Base-by-base conservation (phyloP, 2,888 invertebrate genomes). In the Tachina grossa region DNA sequence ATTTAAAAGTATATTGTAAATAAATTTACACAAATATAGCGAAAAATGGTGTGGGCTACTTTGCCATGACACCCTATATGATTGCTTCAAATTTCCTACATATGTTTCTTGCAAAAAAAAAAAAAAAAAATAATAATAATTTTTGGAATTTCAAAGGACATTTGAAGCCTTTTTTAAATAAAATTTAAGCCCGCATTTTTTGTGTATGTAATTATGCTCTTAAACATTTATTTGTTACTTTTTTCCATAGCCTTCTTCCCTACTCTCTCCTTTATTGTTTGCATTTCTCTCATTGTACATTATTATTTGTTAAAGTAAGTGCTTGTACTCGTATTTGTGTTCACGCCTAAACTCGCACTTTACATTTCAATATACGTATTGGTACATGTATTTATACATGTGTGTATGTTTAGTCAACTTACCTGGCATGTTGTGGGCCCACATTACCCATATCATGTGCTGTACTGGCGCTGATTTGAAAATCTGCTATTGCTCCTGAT, bases 371-470 rank as follows among this genome's bases (percentile, higher is more conserved):
- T 10, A 63, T n/a, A n/a, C 9, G 9, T 22, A 16, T 16, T 53
- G 10, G 16, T 16, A 16, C 51, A 16, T 16, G 9, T 16, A 53
- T 16, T n/a, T 53, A 2, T 16, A 3, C 9, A 16, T 19, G 1
- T 69, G 45, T 74, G 74, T 59, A 83, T 65, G n/a, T n/a, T n/a
- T n/a, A 65, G 79, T 66, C 63, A 80, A 88, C 93, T 94, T 93
- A 96, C 97, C 97, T 95, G 92, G 96, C 96, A 93, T 96, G 95
- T 90, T 96, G 95, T 53, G 97, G 96, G 89, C 97, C 97, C 84
- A 97, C 97, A 92, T 95, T 96, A 89, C 95, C 95, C 89, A 95
- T 94, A 92, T 97, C 97, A 93, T 96, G 97, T 88, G 96, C 95
- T 69, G 97, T 96, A 90, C 96, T 97, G 87, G 97, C 96, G 79